A percentile compares a stretch with the other conserved stretches of the same genome.
phyloP scores from a whole-genome alignment of 2,888 invertebrate species.

The Zelleria hepariella region DNA sequence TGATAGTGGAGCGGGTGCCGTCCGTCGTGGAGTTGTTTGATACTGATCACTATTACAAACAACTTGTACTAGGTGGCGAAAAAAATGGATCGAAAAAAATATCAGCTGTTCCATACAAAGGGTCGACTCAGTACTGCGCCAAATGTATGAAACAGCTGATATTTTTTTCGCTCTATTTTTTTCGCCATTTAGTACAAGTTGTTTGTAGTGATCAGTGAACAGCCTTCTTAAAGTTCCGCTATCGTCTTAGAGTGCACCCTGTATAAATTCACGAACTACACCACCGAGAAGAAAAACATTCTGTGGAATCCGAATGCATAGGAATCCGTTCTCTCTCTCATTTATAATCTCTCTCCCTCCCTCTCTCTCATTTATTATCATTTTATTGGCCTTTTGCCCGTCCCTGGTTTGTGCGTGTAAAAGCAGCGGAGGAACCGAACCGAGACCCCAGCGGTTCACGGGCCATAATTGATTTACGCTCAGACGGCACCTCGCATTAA shows the following conservation, averaged over 20 bases:
- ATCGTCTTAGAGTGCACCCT: too few species aligned
- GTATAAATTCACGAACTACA: too few species aligned
- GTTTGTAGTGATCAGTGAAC: neutral
- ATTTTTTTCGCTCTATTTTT: neutral
- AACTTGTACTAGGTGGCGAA: neutral
- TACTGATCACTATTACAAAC: neutral
- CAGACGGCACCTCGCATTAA: constrained; percentile 58
- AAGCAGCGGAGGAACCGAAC: neutral
- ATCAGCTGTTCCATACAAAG: neutral
- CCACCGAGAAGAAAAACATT: too few species aligned
- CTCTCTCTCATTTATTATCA: neutral
- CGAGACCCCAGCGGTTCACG: constrained; percentile 27
- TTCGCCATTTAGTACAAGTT: neutral
- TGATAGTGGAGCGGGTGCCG: too few species aligned
- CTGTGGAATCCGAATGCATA: too few species aligned
- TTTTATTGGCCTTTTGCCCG: neutral
- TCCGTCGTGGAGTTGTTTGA: neutral
- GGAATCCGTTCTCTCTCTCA: neutral
- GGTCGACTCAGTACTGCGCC: neutral
- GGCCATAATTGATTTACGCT: constrained; percentile 66
- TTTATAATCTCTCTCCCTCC: neutral
- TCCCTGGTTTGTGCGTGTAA: neutral
- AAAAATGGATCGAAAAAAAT: neutral
- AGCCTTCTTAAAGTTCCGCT: neutral
- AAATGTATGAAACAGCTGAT: neutral